Conservation (phyloP, 2,888 invertebrate genomes). For the Nomada ferruginata region DNA sequence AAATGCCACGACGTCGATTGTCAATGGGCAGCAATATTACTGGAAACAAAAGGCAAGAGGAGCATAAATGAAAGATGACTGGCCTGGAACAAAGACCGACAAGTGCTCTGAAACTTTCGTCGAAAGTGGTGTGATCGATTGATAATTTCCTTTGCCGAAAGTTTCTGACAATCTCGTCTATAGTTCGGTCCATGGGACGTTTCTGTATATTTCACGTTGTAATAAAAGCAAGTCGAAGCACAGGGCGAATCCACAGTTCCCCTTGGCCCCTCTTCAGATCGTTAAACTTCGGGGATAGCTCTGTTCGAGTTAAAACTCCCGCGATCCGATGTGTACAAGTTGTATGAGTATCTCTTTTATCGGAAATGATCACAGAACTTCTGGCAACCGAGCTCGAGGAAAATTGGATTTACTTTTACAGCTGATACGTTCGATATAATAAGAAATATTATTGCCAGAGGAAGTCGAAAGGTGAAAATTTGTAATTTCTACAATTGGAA, state of each 20-base stretch:
- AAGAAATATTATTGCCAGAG: neutral
- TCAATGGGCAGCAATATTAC: neutral
- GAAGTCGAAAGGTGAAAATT: neutral
- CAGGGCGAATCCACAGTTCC: neutral
- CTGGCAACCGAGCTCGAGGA: neutral
- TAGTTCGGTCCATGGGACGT: neutral
- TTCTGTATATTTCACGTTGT: neutral
- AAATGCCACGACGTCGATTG: neutral
- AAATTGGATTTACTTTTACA: constrained; percentile 17
- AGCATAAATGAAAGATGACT: neutral
- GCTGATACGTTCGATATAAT: neutral
- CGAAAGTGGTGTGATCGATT: constrained; percentile 33
- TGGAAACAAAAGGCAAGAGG: neutral
- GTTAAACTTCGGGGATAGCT: neutral
- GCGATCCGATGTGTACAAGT: constrained; percentile 7
- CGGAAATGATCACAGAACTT: neutral
- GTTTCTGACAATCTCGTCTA: constrained; percentile 11
- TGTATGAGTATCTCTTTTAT: constrained; percentile 14
- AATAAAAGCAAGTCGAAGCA: neutral
- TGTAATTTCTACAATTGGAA: neutral
- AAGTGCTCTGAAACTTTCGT: constrained; percentile 12
- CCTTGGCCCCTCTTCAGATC: constrained; percentile 3
- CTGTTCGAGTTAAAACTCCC: constrained; percentile 6
- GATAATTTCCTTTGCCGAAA: constrained; percentile 42
- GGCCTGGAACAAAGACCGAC: constrained; percentile 1